Base-by-base conservation (phyloP, 37 sponge, comb jelly and placozoan genomes). In the Geodia barretti region DNA sequence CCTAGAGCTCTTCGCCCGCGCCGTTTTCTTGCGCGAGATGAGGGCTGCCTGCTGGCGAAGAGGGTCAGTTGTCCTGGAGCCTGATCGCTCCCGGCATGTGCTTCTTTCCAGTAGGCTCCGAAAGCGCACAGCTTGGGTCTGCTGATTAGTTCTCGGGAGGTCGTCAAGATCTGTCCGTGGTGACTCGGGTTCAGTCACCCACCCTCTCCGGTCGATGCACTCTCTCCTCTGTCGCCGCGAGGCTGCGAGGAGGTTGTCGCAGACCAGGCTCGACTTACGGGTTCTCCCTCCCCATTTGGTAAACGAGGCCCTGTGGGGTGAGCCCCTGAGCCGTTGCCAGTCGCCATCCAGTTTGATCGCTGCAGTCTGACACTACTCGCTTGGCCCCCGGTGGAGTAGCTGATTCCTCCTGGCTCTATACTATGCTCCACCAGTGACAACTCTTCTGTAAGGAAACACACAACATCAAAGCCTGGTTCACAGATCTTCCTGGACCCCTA, bases 41-140 rank as follows among this genome's bases (percentile, higher is more conserved):
- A 95, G 85, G 35, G 87, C 84, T 14, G 97, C 97, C 63, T 97
- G 97, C 80, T 99, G 98, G 31, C 99, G 72, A 73, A 96, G 60
- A 99, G 78, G n/a, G 89, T 81, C 47, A 99, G 78, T 40, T 97
- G 95, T 62, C 95, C 93, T 31, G 90, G 78, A 1, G 65, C 30
- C 3, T 92, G 89, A 47, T 96, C 97, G 60, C 39, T 85, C 91
- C 84, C 3, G 89, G 75, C 84, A 90, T 83, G 36, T 80, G 73
- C 75, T 93, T 92, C 70, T 96, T n/a, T n/a, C n/a, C 94, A 77
- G 84, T 90, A 33, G 90, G 77, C 34, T 72, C 70, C 26, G 62
- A 39, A 4, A 90, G 74, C 75, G n/a, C n/a, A 93, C 97, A 37
- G 72, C 75, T 60, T 81, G 83, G 17, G 79, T 77, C 20, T 86